Evolutionary conservation across 2,797 vertebrate species (phyloP), one percentile per base, ranked within the genome.

Genomic region (Oophaga sylvatica): DNA sequence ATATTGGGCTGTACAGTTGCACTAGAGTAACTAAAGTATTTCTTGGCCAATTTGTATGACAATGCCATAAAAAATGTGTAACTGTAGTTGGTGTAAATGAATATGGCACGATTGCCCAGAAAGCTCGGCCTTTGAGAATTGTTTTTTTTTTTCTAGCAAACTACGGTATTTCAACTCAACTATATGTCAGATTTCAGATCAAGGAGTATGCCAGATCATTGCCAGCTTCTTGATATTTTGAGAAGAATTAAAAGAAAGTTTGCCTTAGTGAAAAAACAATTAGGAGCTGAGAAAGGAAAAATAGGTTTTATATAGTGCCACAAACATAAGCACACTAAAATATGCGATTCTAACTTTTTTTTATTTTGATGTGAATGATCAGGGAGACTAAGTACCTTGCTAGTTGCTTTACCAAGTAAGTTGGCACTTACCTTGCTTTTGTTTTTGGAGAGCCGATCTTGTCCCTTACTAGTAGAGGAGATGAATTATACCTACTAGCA

Each of bases 201-300:
- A 80, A 75, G 81, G 87, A 57, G 31, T 60, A 41, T 90, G 17
- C 87, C 87, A 88, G 87, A 88, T 82, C 81, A 19, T 88, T 86
- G 3, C 71, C 90, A 5, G n/a, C 1, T 75, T 76, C 80, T 62
- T 87, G 8, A 67, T 83, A 63, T 68, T 83, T 88, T 89, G 76
- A 81, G 87, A 7, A 41, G 16, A 71, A 77, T 53, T 15, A 16
- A 13, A 85, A 85, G 65, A 2, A 79, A 8, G 73, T 67, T 86
- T 65, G 45, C 75, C 48, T 77, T 12, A 13, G 73, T 76, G 41
- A 56, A 77, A 77, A 77, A n/a, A 20, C 22, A 76, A n/a, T 76
- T 76, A 4, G 11, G 17, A 9, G 68, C 31, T 71, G 68, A 71
- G 15, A 75, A n/a, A 71, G 31, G 8, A 48, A 76, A n/a, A 53